phyloP scores from a whole-genome alignment of 1,140 invertebrate species.

The Drosophila nigromelanica region DNA sequence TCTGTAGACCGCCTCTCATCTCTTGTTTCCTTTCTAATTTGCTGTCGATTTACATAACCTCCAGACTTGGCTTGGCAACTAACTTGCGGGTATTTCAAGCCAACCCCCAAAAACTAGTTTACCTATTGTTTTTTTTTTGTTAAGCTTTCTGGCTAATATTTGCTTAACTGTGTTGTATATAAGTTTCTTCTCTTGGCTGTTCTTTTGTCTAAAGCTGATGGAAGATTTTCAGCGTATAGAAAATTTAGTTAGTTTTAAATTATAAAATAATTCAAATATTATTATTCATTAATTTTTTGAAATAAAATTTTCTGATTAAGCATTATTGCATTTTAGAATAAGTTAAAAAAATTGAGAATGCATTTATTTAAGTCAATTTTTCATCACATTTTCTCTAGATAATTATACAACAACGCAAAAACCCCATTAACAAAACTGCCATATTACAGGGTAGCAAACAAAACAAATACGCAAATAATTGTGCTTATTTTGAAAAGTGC shows the following conservation, averaged over 20 bases:
- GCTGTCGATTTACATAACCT: conserved; percentile 68
- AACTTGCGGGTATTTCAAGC: background rate
- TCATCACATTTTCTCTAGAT: no score
- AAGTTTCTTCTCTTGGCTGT: background rate
- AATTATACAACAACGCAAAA: background rate
- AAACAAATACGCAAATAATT: conserved; percentile 10
- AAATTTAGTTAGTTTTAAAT: no score
- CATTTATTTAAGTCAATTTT: no score
- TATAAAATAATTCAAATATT: no score
- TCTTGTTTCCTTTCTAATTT: conserved; percentile 75
- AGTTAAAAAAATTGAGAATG: no score
- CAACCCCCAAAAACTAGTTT: conserved; percentile 60
- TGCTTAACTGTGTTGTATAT: conserved; percentile 45
- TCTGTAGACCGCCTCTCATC: conserved; percentile 47
- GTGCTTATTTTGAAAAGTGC: conserved; percentile 7
- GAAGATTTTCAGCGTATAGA: no score
- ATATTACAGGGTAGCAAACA: background rate
- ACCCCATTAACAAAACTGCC: no score
- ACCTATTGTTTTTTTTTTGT: background rate
- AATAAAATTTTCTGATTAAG: no score
- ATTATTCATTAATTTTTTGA: no score
- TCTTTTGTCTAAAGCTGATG: no score
- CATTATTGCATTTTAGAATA: no score
- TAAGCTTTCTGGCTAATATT: conserved; percentile 29
- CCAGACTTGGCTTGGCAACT: conserved; percentile 52